A percentile compares a stretch with the other conserved stretches of the same genome.
Evolutionary conservation across 2,797 vertebrate species (phyloP).

Genomic region (Lutjanus campechanus): DNA sequence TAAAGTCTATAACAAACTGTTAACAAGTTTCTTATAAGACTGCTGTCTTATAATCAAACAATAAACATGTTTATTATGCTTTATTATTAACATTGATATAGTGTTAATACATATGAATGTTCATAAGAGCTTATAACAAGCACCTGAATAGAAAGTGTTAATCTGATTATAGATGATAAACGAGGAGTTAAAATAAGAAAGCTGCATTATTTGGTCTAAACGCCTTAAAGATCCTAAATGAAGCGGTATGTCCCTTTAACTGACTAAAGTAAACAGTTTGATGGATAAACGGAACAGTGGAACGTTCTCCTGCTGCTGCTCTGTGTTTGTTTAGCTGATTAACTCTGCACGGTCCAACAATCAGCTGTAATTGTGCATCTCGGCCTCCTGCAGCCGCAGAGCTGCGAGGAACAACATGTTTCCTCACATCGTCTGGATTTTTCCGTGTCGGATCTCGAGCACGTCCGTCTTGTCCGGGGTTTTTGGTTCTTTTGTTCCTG

Average conservation of each 20-base stretch:
- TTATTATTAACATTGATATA: too few relatives aligned
- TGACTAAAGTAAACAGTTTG: not conserved
- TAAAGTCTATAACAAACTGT: too few relatives aligned
- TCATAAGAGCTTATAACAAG: too few relatives aligned
- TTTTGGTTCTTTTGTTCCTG: slow-evolving; percentile 32
- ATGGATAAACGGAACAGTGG: not conserved
- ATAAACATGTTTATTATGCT: too few relatives aligned
- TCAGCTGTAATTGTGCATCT: slow-evolving; percentile 9
- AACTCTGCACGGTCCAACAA: not conserved
- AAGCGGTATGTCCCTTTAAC: not conserved
- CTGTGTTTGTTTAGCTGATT: slow-evolving; percentile 41
- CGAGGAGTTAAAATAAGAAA: too few relatives aligned
- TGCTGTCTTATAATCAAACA: too few relatives aligned
- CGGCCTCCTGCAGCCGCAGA: not conserved
- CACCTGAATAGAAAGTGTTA: too few relatives aligned
- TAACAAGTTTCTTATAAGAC: too few relatives aligned
- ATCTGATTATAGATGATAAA: too few relatives aligned
- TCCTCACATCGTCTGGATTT: not conserved
- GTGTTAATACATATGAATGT: too few relatives aligned
- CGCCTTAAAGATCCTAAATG: too few relatives aligned
- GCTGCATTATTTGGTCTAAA: too few relatives aligned
- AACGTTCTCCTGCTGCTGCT: not conserved
- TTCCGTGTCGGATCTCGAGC: not conserved
- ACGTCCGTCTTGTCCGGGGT: slow-evolving; percentile 14
- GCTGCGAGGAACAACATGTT: not conserved